phyloP scores from a whole-genome alignment of 2,113 vertebrate genomes.

The Dissostichus mawsoni region DNA sequence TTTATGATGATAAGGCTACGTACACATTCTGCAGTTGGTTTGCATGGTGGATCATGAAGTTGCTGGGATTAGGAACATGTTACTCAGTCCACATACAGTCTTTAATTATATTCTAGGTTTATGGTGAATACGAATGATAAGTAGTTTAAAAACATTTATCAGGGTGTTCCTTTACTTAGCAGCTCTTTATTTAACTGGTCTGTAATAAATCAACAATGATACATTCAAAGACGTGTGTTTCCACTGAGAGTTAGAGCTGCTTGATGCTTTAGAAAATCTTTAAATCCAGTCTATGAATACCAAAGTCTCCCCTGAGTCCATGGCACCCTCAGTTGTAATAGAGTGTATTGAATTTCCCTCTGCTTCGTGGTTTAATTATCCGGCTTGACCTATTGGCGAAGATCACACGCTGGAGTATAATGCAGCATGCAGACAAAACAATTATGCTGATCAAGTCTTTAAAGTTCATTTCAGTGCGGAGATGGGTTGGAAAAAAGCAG shows the following conservation, averaged over 20 bases:
- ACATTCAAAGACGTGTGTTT: constrained; percentile 4
- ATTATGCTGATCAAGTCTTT: constrained; percentile 69
- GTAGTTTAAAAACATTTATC: not conserved
- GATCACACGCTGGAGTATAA: constrained; percentile 35
- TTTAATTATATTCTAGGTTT: not conserved
- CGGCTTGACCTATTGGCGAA: constrained; percentile 64
- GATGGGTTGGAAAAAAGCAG: constrained; percentile 54
- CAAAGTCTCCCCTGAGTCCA: constrained; percentile 43
- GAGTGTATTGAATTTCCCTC: constrained; percentile 67
- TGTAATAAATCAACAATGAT: not conserved
- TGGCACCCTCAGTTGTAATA: constrained; percentile 49
- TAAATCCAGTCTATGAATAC: constrained; percentile 42
- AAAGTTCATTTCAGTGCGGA: constrained; percentile 45
- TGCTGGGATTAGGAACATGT: too few species aligned
- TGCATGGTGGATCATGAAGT: too few species aligned
- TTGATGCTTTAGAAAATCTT: constrained; percentile 35
- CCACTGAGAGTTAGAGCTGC: not conserved
- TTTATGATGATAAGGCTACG: too few species aligned
- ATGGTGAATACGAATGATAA: not conserved
- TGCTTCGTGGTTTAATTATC: constrained; percentile 70
- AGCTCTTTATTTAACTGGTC: not conserved
- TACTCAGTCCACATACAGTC: too few species aligned
- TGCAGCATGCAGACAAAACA: constrained; percentile 60
- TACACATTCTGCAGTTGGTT: too few species aligned
- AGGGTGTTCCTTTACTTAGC: not conserved